Conservation (phyloP, 2,797 vertebrate genomes). For the Eremophila alpestris region DNA sequence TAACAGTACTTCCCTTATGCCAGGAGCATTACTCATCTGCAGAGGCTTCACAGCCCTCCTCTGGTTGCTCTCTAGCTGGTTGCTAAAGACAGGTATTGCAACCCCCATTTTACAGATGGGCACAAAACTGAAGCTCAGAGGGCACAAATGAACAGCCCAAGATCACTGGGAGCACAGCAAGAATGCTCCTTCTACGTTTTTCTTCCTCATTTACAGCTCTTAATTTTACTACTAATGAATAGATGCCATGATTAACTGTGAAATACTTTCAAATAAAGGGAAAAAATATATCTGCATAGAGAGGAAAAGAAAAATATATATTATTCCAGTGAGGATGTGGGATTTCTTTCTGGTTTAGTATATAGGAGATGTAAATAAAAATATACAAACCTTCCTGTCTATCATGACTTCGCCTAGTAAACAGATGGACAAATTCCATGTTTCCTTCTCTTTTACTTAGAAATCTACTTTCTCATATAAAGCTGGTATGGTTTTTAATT, state of each 20-base stretch:
- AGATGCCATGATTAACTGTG: neutral
- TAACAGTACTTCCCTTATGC: neutral
- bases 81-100: neutral
- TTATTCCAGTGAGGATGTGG: neutral
- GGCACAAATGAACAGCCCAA: neutral
- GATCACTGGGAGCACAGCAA: neutral
- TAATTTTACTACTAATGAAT: neutral
- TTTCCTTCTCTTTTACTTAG: neutral
- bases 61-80: neutral
- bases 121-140: neutral
- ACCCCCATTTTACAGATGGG: neutral
- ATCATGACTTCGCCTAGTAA: neutral
- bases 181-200: neutral
- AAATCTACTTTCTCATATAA: neutral
- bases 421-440: neutral
- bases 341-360: neutral
- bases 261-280: neutral
- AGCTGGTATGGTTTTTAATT: neutral
- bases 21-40: neutral
- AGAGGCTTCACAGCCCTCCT: neutral
- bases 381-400: neutral
- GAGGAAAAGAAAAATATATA: neutral
- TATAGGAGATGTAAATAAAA: neutral
- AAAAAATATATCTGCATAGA: neutral
- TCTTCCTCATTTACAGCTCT: neutral